Conservation (phyloP, 2,888 invertebrate species). For the Dysmachus trigonus region DNA sequence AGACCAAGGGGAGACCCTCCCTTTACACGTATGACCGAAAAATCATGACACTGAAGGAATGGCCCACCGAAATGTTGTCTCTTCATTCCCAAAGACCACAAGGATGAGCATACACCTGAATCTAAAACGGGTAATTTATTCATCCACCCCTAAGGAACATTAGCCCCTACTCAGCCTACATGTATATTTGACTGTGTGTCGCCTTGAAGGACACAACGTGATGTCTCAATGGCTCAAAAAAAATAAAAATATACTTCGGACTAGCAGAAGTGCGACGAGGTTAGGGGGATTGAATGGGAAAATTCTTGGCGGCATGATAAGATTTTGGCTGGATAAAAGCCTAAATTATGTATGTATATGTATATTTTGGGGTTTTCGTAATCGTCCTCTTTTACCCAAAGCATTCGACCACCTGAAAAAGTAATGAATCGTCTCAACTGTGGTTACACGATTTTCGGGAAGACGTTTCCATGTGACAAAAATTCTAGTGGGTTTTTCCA, state of each 20-base stretch:
- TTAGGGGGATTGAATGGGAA: neutral
- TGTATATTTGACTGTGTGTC: neutral
- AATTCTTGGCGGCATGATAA: neutral
- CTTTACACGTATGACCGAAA: neutral
- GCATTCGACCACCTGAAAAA: neutral
- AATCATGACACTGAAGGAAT: neutral
- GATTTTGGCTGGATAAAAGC: neutral
- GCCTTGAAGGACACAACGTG: neutral
- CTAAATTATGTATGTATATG: neutral
- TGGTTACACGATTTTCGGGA: neutral
- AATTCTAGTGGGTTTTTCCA: neutral
- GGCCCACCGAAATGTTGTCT: neutral
- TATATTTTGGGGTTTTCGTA: neutral
- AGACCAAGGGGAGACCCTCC: no score
- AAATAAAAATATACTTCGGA: neutral
- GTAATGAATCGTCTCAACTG: neutral
- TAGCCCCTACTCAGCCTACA: neutral
- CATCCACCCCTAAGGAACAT: neutral
- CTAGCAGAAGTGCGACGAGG: neutral
- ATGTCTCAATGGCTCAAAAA: neutral
- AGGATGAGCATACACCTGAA: neutral
- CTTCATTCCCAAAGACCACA: neutral
- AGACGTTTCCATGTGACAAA: neutral
- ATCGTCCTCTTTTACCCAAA: neutral
- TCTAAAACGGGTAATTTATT: neutral